phyloP scores from a whole-genome alignment of 37 sponge, comb jelly and placozoan genomes.

The Hormiphora californensis region DNA sequence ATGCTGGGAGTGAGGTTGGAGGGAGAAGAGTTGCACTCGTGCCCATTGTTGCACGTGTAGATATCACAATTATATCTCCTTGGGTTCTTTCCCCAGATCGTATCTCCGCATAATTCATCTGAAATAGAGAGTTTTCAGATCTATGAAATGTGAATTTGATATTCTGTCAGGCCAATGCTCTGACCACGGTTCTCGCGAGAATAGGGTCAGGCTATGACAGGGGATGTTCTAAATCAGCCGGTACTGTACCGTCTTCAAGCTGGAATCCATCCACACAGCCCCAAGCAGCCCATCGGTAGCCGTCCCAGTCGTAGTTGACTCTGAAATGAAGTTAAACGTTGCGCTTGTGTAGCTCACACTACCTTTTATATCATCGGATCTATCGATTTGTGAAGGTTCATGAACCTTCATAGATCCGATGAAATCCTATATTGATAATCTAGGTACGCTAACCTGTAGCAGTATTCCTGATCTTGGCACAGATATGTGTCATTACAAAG shows the following conservation, averaged over 20 bases:
- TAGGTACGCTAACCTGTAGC: conserved; percentile 9
- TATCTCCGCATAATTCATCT: conserved; percentile 44
- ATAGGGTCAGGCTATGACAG: too few species aligned
- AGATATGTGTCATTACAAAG: conserved; percentile 29
- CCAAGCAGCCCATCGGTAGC: conserved; percentile 41
- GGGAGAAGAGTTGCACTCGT: conserved; percentile 42
- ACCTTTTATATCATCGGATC: too few species aligned
- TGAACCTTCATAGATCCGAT: too few species aligned
- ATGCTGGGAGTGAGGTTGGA: not conserved
- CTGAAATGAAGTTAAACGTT: not conserved
- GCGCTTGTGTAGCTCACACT: too few species aligned
- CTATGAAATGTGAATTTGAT: too few species aligned
- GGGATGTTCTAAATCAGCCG: too few species aligned
- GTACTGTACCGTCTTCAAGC: conserved; percentile 19
- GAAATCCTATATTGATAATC: too few species aligned
- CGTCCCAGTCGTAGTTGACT: conserved; percentile 46
- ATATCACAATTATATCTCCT: conserved; percentile 15
- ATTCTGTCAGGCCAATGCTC: too few species aligned
- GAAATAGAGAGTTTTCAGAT: not conserved
- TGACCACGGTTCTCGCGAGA: too few species aligned
- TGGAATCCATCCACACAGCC: conserved; percentile 49
- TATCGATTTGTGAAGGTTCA: too few species aligned
- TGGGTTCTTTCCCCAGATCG: conserved; percentile 24
- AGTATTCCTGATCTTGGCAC: conserved; percentile 47
- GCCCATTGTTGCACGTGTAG: conserved; percentile 7